Base-by-base conservation (phyloP, 2,888 invertebrate species). In the Cenopis cana region DNA sequence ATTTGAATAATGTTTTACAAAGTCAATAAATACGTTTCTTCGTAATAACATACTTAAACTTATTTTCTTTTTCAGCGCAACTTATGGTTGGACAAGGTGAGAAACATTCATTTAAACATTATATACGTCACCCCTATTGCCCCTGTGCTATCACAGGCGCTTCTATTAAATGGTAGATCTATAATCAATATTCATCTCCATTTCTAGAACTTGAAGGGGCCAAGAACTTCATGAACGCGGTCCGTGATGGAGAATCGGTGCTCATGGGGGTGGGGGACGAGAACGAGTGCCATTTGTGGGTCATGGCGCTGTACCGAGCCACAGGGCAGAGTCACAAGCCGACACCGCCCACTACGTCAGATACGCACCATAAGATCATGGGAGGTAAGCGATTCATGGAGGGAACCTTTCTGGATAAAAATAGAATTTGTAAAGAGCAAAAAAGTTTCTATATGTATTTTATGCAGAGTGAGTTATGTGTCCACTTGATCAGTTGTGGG, bases 301-400 rank as follows among this genome's bases (percentile, higher is more conserved):
- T 99, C 41, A 99, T 99, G 97, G 99, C 99, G 2, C 95, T 99
- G 94, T 99, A 99, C 89, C 95, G 99, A 79, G 99, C 99, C n/a
- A 99, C 99, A 1, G 99, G 99, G 6, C 99, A 99, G 90, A 98
- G 98, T 65, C 99, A 99, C 91, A 99, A 99, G 89, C 99, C 99
- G 9, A 98, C 98, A 2, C 99, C 99, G 9, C 98, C 98, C 0
- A 95, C 97, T 55, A 97, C 97, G 18, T 95, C 96, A 2, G 95
- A 95, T 76, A 92, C 93, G 68, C 95, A 88, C 79, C 95, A 83
- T 93, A 96, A 94, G 96, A 97, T 90, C 96, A 98, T 94, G 96
- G 99, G 98, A 93, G 98, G 97, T 97, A 86, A 89, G 94, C 33
- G 33, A 8, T 33, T 33, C 33, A 33, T 5, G 33, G 33, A 6